phyloP scores from a whole-genome alignment of 2,113 vertebrate species.

The Anguilla rostrata region DNA sequence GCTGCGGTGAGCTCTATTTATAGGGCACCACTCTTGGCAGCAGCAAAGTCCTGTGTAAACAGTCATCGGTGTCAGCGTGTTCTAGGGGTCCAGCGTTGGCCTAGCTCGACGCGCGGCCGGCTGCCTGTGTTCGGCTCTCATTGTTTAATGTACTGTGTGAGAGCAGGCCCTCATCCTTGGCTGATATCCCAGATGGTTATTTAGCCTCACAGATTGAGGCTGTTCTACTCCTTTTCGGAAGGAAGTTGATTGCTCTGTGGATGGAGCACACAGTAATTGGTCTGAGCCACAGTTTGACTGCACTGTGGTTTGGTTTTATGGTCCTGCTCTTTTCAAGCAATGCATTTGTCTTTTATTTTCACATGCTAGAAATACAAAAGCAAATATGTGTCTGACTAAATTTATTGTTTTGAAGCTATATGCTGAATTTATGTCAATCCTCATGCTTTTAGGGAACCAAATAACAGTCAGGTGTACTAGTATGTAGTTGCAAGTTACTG shows the following conservation, averaged over 20 bases:
- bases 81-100: neutral
- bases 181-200: neutral
- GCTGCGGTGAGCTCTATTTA: neutral
- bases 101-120: neutral
- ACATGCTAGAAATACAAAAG: neutral
- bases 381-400: neutral
- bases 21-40: slow-evolving; percentile 7
- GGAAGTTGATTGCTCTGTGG: neutral
- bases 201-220: neutral
- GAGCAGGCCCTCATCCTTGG: slow-evolving; percentile 2
- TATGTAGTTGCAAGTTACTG: neutral
- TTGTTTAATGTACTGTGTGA: slow-evolving; percentile 1
- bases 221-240: neutral
- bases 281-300: neutral
- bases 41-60: neutral
- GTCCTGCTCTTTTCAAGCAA: neutral
- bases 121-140: neutral
- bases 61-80: neutral
- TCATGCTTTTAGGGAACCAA: neutral
- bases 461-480: neutral
- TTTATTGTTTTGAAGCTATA: neutral
- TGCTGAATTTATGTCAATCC: neutral
- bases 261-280: neutral
- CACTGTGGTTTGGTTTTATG: neutral
- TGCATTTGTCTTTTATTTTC: neutral